Percentiles rank a stretch among this genome's conserved stretches.
phyloP scores from a whole-genome alignment of 2,797 vertebrate genomes.

The Peromyscus melanophrys region DNA sequence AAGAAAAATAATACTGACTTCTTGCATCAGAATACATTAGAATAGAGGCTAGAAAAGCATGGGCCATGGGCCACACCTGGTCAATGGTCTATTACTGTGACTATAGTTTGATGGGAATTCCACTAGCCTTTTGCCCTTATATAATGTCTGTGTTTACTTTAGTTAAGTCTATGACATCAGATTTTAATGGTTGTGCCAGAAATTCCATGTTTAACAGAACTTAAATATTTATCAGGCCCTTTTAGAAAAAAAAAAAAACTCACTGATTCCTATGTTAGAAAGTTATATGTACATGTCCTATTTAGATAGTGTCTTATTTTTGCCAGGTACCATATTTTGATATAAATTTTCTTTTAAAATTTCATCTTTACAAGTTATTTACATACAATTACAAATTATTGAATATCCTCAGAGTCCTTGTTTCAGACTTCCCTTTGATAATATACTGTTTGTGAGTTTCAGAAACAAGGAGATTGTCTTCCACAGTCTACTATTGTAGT shows the following conservation, averaged over 20 bases:
- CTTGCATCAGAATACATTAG: not conserved
- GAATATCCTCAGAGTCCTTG: not conserved
- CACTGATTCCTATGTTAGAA: not conserved
- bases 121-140: not conserved
- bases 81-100: not conserved
- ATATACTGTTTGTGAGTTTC: not conserved
- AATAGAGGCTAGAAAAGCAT: not conserved
- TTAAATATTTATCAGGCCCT: not conserved
- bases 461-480: not conserved
- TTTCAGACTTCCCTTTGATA: not conserved
- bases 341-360: constrained; percentile 18
- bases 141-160: not conserved
- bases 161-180: not conserved
- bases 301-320: not conserved
- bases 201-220: not conserved
- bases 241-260: not conserved
- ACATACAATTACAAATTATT: not conserved
- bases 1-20: constrained; percentile 31
- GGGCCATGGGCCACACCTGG: not conserved
- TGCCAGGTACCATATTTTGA: not conserved
- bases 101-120: not conserved
- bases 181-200: not conserved
- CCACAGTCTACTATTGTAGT: not conserved
- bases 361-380: constrained; percentile 14
- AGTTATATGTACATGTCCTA: not conserved